phyloP scores from a whole-genome alignment of 2,888 invertebrate genomes.

The Andrena flavipes region DNA sequence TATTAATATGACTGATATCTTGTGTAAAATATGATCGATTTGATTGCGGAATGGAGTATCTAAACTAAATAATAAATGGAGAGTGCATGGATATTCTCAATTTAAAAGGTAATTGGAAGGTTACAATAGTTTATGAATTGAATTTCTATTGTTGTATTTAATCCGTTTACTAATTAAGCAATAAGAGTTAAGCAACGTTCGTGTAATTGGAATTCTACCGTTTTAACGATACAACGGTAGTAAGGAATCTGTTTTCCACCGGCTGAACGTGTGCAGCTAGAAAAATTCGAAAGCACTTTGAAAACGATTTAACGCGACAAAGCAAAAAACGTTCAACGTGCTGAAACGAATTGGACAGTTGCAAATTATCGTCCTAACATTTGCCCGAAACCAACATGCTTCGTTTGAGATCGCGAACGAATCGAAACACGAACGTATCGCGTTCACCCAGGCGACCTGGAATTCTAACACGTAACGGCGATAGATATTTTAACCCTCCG shows the following conservation, averaged over 20 bases:
- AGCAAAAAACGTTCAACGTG: neutral
- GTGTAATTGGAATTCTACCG: neutral
- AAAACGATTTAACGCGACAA: neutral
- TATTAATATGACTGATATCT: no score
- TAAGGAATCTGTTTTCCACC: neutral
- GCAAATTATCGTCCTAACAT: slow-evolving; percentile 14
- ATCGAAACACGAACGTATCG: neutral
- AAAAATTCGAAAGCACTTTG: neutral
- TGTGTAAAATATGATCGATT: no score
- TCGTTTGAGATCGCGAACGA: slow-evolving; percentile 2
- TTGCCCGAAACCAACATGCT: neutral
- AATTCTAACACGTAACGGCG: slow-evolving; percentile 1
- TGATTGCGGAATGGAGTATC: no score
- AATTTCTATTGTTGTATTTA: neutral
- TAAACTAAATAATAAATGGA: no score
- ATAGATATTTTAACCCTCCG: neutral
- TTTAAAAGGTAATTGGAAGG: no score
- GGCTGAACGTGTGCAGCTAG: neutral
- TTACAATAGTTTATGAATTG: no score
- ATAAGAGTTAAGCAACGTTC: neutral
- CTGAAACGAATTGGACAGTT: slow-evolving; percentile 12
- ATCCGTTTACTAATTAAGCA: neutral
- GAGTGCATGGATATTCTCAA: no score
- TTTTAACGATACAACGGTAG: neutral
- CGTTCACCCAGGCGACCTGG: neutral